phyloP scores from a whole-genome alignment of 2,113 vertebrate genomes.

The Antigone vipio region DNA sequence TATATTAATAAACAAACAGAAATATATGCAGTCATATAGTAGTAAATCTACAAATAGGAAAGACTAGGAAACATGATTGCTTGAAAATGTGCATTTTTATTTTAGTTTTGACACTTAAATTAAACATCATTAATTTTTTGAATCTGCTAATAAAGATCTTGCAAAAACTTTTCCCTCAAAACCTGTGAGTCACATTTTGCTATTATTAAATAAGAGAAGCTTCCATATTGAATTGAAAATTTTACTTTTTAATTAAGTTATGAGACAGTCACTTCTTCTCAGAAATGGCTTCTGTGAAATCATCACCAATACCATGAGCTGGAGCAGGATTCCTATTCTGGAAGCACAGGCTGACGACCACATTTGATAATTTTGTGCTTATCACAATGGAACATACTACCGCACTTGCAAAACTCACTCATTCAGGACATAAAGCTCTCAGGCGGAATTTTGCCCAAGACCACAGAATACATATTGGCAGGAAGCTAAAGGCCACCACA shows the following conservation, averaged over 20 bases:
- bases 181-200: background rate
- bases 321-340: background rate
- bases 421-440: background rate
- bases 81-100: background rate
- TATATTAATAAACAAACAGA: background rate
- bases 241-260: constrained; percentile 10
- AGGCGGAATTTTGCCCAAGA: background rate
- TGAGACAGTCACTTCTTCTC: background rate
- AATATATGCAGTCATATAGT: background rate
- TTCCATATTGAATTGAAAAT: background rate
- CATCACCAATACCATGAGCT: background rate
- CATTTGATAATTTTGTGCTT: background rate
- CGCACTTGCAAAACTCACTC: background rate
- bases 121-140: background rate
- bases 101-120: background rate
- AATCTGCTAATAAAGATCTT: background rate
- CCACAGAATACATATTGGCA: background rate
- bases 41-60: background rate
- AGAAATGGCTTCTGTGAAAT: background rate
- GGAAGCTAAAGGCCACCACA: background rate
- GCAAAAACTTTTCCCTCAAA: background rate
- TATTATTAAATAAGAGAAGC: background rate
- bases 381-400: background rate
- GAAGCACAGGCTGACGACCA: background rate
- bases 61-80: background rate